phyloP scores from a whole-genome alignment of 35 echinoderm and acorn worm species.

The Diadema setosum region DNA sequence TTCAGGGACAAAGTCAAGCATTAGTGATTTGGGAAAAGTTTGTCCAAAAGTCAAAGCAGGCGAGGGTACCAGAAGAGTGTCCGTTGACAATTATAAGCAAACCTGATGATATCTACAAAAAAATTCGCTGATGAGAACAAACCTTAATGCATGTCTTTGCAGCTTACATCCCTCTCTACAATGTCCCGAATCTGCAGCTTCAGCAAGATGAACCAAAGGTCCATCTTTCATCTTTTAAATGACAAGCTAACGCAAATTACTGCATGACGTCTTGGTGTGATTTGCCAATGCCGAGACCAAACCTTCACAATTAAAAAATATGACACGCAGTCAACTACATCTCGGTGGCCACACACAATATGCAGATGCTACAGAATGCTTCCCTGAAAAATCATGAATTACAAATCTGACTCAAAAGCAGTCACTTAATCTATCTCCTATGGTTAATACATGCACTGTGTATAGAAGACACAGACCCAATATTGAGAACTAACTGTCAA shows the following conservation, averaged over 20 bases:
- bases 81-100: conserved; percentile 36
- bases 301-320: too few relatives aligned
- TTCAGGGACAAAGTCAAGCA: conserved; percentile 43
- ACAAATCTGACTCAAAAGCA: too few relatives aligned
- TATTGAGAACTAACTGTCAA: too few relatives aligned
- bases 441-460: too few relatives aligned
- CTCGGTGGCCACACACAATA: too few relatives aligned
- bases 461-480: too few relatives aligned
- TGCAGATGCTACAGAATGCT: too few relatives aligned
- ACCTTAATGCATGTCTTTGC: conserved; percentile 38
- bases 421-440: too few relatives aligned
- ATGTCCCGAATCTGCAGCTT: conserved; percentile 32
- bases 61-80: conserved; percentile 43
- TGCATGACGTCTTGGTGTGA: conserved; percentile 28
- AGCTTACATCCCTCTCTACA: conserved; percentile 42
- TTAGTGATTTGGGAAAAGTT: conserved; percentile 26
- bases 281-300: conserved; percentile 10
- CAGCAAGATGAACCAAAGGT: conserved; percentile 42
- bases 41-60: conserved; percentile 47
- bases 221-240: conserved; percentile 5
- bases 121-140: conserved; percentile 32
- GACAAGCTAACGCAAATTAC: conserved; percentile 25
- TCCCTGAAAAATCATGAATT: too few relatives aligned
- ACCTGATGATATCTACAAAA: conserved; percentile 36
- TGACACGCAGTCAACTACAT: too few relatives aligned